Conservation (phyloP, 2,113 vertebrate genomes). For the Chloropsis cyanopogon region DNA sequence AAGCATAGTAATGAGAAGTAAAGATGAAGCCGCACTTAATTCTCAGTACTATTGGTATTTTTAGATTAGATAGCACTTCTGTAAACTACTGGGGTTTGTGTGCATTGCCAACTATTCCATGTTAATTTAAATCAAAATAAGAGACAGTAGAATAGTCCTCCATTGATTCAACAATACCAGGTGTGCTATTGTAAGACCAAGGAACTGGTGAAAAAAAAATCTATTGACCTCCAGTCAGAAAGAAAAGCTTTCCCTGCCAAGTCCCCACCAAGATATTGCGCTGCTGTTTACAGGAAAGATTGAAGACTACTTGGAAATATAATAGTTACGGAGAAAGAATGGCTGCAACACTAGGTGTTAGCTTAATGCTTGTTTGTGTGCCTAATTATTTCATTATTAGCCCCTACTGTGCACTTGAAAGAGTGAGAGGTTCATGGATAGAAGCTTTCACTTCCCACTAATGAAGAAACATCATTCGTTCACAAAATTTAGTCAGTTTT, state of each 20-base stretch:
- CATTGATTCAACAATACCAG: background rate
- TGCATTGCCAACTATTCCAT: background rate
- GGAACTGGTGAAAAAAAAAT: background rate
- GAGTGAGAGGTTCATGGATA: background rate
- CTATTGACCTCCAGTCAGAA: background rate
- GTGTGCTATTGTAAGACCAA: background rate
- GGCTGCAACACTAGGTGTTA: background rate
- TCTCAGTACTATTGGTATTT: background rate
- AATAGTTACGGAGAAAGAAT: background rate
- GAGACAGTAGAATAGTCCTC: background rate
- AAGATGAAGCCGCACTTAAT: background rate
- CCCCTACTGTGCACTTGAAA: background rate
- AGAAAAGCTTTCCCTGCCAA: background rate
- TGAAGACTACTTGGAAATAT: background rate
- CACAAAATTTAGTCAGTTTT: background rate
- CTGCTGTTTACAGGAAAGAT: background rate
- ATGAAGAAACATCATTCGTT: background rate
- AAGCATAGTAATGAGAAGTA: background rate
- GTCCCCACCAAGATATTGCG: background rate
- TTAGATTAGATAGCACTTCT: background rate
- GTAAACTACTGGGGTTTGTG: background rate
- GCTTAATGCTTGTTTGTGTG: background rate
- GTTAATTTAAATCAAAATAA: background rate
- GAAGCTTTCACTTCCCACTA: background rate
- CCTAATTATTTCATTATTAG: conserved; percentile 10